phyloP scores from a whole-genome alignment of 2,888 invertebrate species.

The Alcis repandata region DNA sequence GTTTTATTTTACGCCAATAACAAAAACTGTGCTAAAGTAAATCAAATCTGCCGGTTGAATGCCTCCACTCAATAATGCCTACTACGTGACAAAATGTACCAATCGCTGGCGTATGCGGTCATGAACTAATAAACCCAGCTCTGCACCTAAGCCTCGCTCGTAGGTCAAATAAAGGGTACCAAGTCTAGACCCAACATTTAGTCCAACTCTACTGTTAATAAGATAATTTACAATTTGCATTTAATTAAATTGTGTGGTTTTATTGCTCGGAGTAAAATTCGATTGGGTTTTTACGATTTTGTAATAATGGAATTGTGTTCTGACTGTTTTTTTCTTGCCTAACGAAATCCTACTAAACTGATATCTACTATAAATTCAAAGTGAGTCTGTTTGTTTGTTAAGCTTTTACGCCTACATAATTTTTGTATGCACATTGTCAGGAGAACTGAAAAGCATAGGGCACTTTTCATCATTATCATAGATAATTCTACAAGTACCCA shows the following conservation, averaged over 20 bases:
- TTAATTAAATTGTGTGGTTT: constrained; percentile 26
- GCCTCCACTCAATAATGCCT: constrained; percentile 33
- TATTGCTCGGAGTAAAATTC: constrained; percentile 21
- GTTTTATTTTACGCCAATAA: constrained; percentile 35
- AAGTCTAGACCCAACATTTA: constrained; percentile 41
- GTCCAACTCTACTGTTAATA: constrained; percentile 41
- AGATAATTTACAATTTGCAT: constrained; percentile 42
- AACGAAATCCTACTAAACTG: too few species aligned
- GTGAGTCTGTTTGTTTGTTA: too few species aligned
- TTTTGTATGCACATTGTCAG: too few species aligned
- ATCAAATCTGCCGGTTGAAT: constrained; percentile 46
- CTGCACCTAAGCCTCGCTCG: constrained; percentile 18
- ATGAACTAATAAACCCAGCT: constrained; percentile 31
- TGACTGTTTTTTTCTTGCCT: too few species aligned
- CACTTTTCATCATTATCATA: too few species aligned
- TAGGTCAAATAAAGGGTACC: constrained; percentile 47
- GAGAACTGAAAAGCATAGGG: too few species aligned
- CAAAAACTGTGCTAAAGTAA: constrained; percentile 33
- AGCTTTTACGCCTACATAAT: too few species aligned
- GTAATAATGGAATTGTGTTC: not conserved
- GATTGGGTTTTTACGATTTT: constrained; percentile 5
- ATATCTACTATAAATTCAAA: too few species aligned
- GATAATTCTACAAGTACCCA: too few species aligned
- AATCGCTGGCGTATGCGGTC: constrained; percentile 29
- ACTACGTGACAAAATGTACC: constrained; percentile 46